Percentiles rank a stretch among this genome's conserved stretches.
Evolutionary conservation across 2,888 invertebrate species (phyloP).

Genomic region (Merodon equestris): DNA sequence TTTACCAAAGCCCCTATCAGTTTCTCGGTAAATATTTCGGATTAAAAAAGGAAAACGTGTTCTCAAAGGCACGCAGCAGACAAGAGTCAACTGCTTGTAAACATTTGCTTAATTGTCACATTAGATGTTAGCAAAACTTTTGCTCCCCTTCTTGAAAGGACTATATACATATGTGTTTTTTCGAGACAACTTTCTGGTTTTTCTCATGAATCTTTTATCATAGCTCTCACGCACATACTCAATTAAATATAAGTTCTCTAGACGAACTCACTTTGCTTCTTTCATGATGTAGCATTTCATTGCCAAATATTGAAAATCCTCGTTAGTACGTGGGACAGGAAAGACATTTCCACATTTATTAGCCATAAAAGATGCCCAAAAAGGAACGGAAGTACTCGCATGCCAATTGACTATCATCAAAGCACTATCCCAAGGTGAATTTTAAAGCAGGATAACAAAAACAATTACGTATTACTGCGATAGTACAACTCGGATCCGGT

Average conservation of each 20-base stretch:
- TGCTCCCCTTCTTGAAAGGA: no score
- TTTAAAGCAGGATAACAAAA: conserved; percentile 41
- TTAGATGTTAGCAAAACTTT: background rate
- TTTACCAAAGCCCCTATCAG: no score
- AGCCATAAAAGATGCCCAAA: conserved; percentile 28
- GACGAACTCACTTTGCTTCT: conserved; percentile 1
- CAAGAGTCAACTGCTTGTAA: background rate
- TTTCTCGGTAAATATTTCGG: no score
- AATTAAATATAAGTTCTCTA: conserved; percentile 2
- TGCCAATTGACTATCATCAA: conserved; percentile 58
- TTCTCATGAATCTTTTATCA: conserved; percentile 34
- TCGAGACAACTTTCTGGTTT: no score
- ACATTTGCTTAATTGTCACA: background rate
- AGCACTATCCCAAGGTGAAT: conserved; percentile 52
- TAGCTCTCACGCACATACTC: background rate
- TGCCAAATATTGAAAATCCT: conserved; percentile 43
- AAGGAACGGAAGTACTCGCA: conserved; percentile 33
- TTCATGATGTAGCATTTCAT: conserved; percentile 35
- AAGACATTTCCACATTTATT: conserved; percentile 25
- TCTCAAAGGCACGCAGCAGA: no score
- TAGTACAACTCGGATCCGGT: background rate
- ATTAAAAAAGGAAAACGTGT: no score
- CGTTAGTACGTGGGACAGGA: conserved; percentile 29
- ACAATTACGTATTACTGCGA: conserved; percentile 33
- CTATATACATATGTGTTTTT: no score